These are phyloP conservation scores for Porites australiensis DNA, from an alignment of 64 coral and sea anemone genomes.

Conservation along the genomic window DNA sequence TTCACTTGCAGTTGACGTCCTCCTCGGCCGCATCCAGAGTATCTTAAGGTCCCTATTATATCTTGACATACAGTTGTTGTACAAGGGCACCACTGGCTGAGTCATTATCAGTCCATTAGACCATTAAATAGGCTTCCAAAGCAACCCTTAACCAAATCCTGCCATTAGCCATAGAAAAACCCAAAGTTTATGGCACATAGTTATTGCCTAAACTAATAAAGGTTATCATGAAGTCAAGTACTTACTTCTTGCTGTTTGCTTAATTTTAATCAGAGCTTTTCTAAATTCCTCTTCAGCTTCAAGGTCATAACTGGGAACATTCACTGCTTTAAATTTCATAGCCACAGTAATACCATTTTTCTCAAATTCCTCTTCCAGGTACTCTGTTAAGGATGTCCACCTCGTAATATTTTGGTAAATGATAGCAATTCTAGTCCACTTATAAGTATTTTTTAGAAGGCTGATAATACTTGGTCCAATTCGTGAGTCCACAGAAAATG, in stretches of 20 bases:
- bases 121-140: no score
- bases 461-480: conserved; percentile 35
- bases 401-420: conserved; percentile 30
- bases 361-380: conserved; percentile 39
- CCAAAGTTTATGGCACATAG: no score
- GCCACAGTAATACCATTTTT: conserved; percentile 29
- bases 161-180: no score
- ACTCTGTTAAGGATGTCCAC: conserved; percentile 7
- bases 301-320: background rate
- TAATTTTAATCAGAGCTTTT: conserved; percentile 36
- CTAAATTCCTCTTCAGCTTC: conserved; percentile 9
- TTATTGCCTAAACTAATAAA: no score
- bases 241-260: conserved; percentile 66
- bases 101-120: no score
- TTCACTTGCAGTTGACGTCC: no score
- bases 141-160: no score
- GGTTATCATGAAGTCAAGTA: background rate
- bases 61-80: no score
- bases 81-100: no score
- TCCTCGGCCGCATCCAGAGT: no score
- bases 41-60: no score
- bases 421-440: conserved; percentile 66
- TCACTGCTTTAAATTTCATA: background rate
- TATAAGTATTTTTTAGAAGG: conserved; percentile 46
- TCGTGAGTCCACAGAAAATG: conserved; percentile 58